Base-by-base conservation (phyloP, 2,888 invertebrate genomes). In the Meliscaeva auricollis region DNA sequence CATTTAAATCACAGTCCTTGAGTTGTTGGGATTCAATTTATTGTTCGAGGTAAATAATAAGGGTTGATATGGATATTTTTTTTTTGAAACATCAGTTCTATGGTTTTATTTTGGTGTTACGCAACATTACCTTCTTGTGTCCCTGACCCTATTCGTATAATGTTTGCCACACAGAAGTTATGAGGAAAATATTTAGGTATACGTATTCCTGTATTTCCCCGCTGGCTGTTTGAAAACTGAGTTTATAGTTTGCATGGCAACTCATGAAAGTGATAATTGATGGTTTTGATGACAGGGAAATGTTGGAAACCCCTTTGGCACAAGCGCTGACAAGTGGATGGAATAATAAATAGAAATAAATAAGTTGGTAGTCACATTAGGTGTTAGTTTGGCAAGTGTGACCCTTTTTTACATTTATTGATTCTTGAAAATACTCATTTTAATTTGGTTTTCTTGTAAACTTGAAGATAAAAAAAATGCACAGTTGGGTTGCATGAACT, bases 101-200 rank as follows among this genome's bases (percentile, higher is more conserved):
- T 62, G 73, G 72, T 35, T 81, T 73, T 85, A 69, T 77, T 77
- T 85, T 77, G 85, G 62, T 81, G 85, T 85, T 73, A 85, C 81
- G 85, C 76, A 85, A 85, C 81, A 81, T 85, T 81, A 85, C 85
- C 76, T 68, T 68, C 38, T 13, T 6, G 26, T 48, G 1, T 1
- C 30, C 26, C 44, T 69, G 72, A 81, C 81, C 80, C 81, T 80
- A 69, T 32, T 54, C 2, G 15, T n/a, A 35, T 15, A 44, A 6
- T 32, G 7, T 62, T 44, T 76, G 73, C 41, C 50, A 62, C 72
- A 82, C 72, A 73, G 68, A 48, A 54, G 62, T 35, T 66, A 35
- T 46, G 35, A 44, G 17, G 66, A 68, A 52, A 54, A 32, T 50
- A 1, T 9, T 22, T 17, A 58, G 17, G 1, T 54, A 30, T 30